Evolutionary conservation across 2,113 vertebrate species (phyloP), one percentile per base, ranked within the genome.

Genomic region (Oncorhynchus masou): DNA sequence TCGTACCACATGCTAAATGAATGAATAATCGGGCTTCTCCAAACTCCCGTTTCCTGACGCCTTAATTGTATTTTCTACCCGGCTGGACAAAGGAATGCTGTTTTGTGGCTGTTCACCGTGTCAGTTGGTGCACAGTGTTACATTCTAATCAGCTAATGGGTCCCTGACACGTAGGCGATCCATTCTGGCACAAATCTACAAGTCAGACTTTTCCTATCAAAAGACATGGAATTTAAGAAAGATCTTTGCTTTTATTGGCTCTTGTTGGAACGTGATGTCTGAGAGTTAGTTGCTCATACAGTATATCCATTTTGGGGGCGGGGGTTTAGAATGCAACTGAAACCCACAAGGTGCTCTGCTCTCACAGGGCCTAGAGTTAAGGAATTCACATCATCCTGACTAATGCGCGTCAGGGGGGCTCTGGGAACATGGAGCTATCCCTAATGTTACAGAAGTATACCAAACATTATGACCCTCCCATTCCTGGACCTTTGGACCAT

Each of bases 51-150:
- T 71, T 48, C 31, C 24, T 27, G 20, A 3, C 8, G 1, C 57
- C 5, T 48, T 82, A 75, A 82, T 71, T 78, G 75, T 71, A 71
- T 54, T 82, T 76, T 76, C 74, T 76, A 65, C 74, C 20, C 24
- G n/a, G 60, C 31, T 73, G 74, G 70, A 72, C 74, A 80, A 76
- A 73, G 74, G 70, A 80, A 80, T 75, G 62, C 59, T n/a, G 20
- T 31, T 45, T 20, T 24, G 4, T 20, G 24, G 62, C 8, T 39
- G 39, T 20, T 29, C 45, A 69, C 1, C 57, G 31, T 68, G 60
- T 64, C 74, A 54, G 68, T 27, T 45, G 59, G 54, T 19, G 59
- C 59, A 16, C 29, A 19, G 25, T 60, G 62, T 15, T 59, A 29
- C 66, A 60, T 69, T 48, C 39, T 77, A 71, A 77, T 77, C n/a